Evolutionary conservation across 2,888 invertebrate species (phyloP).

Genomic region (Teleiodes luculella): DNA sequence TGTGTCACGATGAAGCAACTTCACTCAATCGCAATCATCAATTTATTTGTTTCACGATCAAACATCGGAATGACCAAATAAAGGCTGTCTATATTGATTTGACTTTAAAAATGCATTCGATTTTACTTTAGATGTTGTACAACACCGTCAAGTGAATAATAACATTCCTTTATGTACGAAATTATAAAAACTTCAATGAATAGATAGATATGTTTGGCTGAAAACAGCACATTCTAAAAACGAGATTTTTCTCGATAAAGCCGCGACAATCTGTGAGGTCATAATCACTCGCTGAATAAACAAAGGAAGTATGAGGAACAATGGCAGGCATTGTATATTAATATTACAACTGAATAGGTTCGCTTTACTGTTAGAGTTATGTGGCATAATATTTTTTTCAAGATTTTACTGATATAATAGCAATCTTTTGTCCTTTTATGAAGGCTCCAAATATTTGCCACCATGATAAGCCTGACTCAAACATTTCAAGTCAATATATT

Average conservation of each 20-base stretch:
- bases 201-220: too few relatives aligned
- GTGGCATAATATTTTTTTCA: too few relatives aligned
- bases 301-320: constrained; percentile 10
- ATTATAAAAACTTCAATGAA: background rate
- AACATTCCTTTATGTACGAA: background rate
- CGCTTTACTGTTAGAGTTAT: background rate
- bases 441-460: too few relatives aligned
- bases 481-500: too few relatives aligned
- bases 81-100: background rate
- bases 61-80: background rate
- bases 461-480: too few relatives aligned
- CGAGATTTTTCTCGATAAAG: constrained; percentile 6
- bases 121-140: background rate
- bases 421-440: too few relatives aligned
- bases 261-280: constrained; percentile 10
- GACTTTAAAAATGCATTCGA: background rate
- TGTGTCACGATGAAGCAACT: constrained; percentile 3
- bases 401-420: too few relatives aligned
- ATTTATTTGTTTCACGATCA: background rate
- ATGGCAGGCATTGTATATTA: constrained; percentile 9
- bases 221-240: constrained; percentile 2
- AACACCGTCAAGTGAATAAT: background rate
- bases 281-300: constrained; percentile 10
- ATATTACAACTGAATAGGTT: background rate
- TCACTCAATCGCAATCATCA: background rate